Evolutionary conservation across 1,140 invertebrate genomes (phyloP), one percentile per base, ranked within the genome.

Genomic region (Euwallacea fornicatus): DNA sequence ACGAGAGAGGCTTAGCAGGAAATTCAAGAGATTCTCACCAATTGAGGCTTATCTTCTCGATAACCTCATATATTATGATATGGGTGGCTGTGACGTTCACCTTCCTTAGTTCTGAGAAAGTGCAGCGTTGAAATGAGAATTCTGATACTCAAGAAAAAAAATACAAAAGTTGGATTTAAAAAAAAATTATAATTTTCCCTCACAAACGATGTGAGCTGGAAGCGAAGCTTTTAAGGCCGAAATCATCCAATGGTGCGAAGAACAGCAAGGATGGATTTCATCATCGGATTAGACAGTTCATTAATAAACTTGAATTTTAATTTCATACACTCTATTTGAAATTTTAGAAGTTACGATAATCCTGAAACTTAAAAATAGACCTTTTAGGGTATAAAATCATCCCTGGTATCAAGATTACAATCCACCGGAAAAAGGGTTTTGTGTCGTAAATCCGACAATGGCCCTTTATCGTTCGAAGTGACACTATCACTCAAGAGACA

Each of bases 21-120:
- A n/a, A n/a, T n/a, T n/a, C n/a, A n/a, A n/a, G n/a, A n/a, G n/a
- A 73, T 73, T 47, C 68, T 10, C 15, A 15, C 21, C 72, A 73
- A 62, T 73, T 67, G 72, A 55, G 41, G 21, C 46, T 56, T 10
- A 42, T 71, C 16, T 74, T 74, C 53, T 66, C 50, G 7, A 2
- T 68, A 8, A 43, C 73, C 6, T 42, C 73, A 7, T 63, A 8
- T 21, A 47, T 67, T 15, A 42, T 41, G 9, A 53, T 50, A 15
- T 9, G 33, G 2, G 42, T 46, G 3, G 44, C 16, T 9, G 11
- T 71, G 3, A 43, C 62, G 42, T 74, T 71, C 56, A 55, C 8
- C 42, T 42, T 63, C 11, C 71, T 71, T 46, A 68, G 73, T 10
- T 71, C 73, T 63, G 73, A 58, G 11, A 33, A 71, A 41, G 46